Base-by-base conservation (phyloP, 1,140 invertebrate species). In the Temnothorax nylanderi region DNA sequence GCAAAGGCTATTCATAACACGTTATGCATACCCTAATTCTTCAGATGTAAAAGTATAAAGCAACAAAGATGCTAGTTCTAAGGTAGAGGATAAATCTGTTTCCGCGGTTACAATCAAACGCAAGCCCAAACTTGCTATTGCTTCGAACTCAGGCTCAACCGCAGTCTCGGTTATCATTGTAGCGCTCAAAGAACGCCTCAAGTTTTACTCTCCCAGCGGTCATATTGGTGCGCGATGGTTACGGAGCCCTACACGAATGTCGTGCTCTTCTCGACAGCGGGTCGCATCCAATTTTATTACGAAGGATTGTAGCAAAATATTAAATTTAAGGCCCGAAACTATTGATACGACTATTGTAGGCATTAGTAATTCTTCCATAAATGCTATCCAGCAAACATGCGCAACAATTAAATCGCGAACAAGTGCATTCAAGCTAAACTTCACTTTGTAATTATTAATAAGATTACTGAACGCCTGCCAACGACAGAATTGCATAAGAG, bases 401-500 rank as follows among this genome's bases (percentile, higher is more conserved):
- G n/a, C 72, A 3, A 8, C 0, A 0, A 41, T 75, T 13, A 0
- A 41, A 21, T 75, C 72, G 1, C 72, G 34, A 7, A 6, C 11
- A 7, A 75, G 2, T 7, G 6, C 11, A 0, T 58, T 8, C 8
- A 56, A 2, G 1, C 2, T 2, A 10, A 11, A 3, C 10, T 21
- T 3, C 5, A 34, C 0, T 16, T 75, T 6, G 0, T 90, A 97
- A 82, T 1, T 96, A 96, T 18, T 95, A 94, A 95, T 96, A 96
- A 88, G 97, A 97, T 34, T 97, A 94, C 86, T 98, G 98, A 95
- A 98, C 98, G 71, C 96, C 97, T 98, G 91, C 58, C 72, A 95
- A 95, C 44, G 89, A 0, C 84, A 91, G 67, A 11, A 1, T 82
- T 10, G 8, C 26, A 84, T 91, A 1, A 16, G 13, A 11, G 2